Percentiles rank a stretch among this genome's conserved stretches.
phyloP scores from a whole-genome alignment of 2,797 vertebrate species.

The Sebastolobus alascanus region DNA sequence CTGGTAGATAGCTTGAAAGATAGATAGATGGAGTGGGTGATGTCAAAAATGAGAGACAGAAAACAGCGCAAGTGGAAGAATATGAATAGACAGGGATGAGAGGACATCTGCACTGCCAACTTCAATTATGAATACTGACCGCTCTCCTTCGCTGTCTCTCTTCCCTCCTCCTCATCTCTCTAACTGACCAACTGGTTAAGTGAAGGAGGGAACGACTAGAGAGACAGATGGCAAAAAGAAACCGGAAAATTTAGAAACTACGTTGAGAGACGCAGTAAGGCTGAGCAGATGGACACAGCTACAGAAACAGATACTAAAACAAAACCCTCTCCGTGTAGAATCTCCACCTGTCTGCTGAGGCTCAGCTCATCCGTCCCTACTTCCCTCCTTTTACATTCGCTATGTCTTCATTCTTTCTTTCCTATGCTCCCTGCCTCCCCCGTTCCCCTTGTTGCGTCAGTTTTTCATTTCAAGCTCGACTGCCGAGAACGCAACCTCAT shows the following conservation, averaged over 20 bases:
- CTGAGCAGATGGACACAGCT: constrained; percentile 45
- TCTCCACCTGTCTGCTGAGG: constrained; percentile 42
- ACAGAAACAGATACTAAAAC: constrained; percentile 45
- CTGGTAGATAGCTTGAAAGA: not conserved
- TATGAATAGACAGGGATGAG: constrained; percentile 53
- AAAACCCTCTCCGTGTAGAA: constrained; percentile 25
- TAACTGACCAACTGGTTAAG: constrained; percentile 56
- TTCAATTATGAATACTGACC: constrained; percentile 71
- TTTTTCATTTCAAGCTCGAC: constrained; percentile 81
- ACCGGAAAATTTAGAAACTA: constrained; percentile 25
- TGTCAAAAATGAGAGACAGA: constrained; percentile 26
- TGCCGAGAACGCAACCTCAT: constrained; percentile 63
- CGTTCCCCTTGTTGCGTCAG: constrained; percentile 57
- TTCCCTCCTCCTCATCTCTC: constrained; percentile 26
- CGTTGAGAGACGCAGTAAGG: constrained; percentile 30
- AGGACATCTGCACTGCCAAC: constrained; percentile 69
- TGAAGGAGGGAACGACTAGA: constrained; percentile 27
- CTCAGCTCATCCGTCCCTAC: constrained; percentile 37
- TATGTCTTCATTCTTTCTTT: constrained; percentile 53
- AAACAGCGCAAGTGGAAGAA: constrained; percentile 55
- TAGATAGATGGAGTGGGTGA: constrained; percentile 7
- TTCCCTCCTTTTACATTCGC: constrained; percentile 34
- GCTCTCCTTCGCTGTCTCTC: constrained; percentile 30
- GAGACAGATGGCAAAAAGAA: constrained; percentile 61
- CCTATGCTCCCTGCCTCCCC: constrained; percentile 34